Base-by-base conservation (phyloP, 1,140 invertebrate species). In the Rhyacophila brunnea region DNA sequence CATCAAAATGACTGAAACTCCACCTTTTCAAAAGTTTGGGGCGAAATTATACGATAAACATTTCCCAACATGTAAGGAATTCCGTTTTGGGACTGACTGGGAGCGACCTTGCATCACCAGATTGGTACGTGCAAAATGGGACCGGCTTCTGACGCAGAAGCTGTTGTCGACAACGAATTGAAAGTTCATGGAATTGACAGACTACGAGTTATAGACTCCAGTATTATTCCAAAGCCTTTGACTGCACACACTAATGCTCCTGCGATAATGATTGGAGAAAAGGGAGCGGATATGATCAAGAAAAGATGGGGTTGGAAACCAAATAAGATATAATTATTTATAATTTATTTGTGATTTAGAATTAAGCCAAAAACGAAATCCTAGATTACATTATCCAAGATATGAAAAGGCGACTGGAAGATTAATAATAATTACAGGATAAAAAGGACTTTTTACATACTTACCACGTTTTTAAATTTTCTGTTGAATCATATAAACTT, bases 101-200 rank as follows among this genome's bases (percentile, higher is more conserved):
- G 66, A 0, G 62, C 71, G 10, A 78, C 72, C 1, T 60, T 83
- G 1, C 80, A 77, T 52, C 83, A 87, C 68, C 71, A 71, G 58
- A 71, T 78, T 2, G 80, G 82, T 44, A 85, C 84, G 0, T 83
- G 81, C 60, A 84, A 81, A 72, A 87, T 87, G 85, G 85, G 85
- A 7, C 73, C 73, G 1, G 15, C 48, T 0, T 64, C 65, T 5
- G 81, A 85, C 68, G 70, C 73, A 2, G 66, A 74, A 42, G 74
- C 83, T 3, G 83, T 87, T 10, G 83, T 87, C 3, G 81, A 85
- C 66, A 70, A 77, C 42, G 68, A 79, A 64, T 69, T 86, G 17
- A 68, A 71, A 46, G 81, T 84, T 2, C 62, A 74, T 51, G 71
- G 80, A 40, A 49, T 77, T 2, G 74, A 68, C 20, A 66, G 64